Evolutionary conservation across 35 echinoderm and acorn worm genomes (phyloP), one percentile per base, ranked within the genome.

Genomic region (Eucidaris tribuloides): DNA sequence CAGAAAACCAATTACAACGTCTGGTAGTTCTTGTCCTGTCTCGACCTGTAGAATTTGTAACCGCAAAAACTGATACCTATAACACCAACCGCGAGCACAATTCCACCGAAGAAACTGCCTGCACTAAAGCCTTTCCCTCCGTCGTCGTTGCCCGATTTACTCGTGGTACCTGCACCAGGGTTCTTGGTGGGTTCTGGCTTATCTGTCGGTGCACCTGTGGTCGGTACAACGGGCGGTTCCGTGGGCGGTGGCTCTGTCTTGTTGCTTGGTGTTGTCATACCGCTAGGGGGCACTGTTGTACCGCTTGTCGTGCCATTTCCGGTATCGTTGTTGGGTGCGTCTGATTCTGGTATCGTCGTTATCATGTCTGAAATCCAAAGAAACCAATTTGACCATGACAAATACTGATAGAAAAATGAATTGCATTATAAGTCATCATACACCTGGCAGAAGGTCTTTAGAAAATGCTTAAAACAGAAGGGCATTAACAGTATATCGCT

Each of bases 11-110:
- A 25, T 36, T 74, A 74, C 44, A 74, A n/a, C 11, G 68, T 74
- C 37, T 74, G 68, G 68, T 74, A 74, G 37, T 74, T 74, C 68
- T 74, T 74, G n/a, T 74, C 68, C 25, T 74, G 68, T 20, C 68
- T 74, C 24, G 68, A 74, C 37, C 44, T 33, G 40, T 74, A 74
- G 20, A 74, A 74, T 41, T 74, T 74, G 20, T 42, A 74, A 24
- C 68, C 68, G 20, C 68, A 74, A 14, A 74, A 74, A 42, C 34
- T 40, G 37, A 74, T 74, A 41, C 68, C 68, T 42, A 74, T 27
- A 42, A 74, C 68, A 0, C 35, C 68, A 25, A 74, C 68, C 3
- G 68, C 68, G 2, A 74, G 40, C 14, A 74, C 37, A 18, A 74
- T 74, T 35, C 68, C 68, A n/a, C 68, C 68, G 20, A 74, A 42